These are phyloP conservation scores for Volucella bombylans DNA, from an alignment of 2,888 invertebrate genomes.

Conservation along the genomic window DNA sequence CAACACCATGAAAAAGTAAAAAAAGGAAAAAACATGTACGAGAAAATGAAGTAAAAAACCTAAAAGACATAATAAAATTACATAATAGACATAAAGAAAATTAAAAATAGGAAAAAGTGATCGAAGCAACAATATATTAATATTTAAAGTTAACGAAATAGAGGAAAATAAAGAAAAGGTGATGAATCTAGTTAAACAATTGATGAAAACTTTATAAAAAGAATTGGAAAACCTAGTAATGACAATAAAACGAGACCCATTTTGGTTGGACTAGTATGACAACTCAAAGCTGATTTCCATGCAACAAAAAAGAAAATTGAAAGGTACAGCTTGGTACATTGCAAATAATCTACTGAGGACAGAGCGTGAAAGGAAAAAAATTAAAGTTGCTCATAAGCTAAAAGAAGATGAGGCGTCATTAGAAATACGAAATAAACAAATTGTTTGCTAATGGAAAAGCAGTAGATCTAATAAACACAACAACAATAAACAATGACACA, in stretches of 20 bases:
- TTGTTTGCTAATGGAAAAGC: too few relatives aligned
- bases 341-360: neutral
- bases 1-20: neutral
- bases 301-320: neutral
- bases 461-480: too few relatives aligned
- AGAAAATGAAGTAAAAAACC: constrained; percentile 14
- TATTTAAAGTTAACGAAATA: too few relatives aligned
- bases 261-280: neutral
- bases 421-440: too few relatives aligned
- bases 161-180: too few relatives aligned
- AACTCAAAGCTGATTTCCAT: neutral
- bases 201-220: neutral
- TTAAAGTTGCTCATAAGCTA: neutral
- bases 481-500: too few relatives aligned
- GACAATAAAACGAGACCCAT: neutral
- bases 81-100: neutral
- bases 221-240: constrained; percentile 2
- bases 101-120: too few relatives aligned
- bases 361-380: neutral
- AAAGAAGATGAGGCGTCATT: neutral
- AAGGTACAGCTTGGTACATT: neutral
- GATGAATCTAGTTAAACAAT: too few relatives aligned
- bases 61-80: constrained; percentile 1
- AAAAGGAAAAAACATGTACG: neutral
- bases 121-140: too few relatives aligned